Conservation (phyloP, 2,888 invertebrate species). For the Lepeophtheirus nordmannii region DNA sequence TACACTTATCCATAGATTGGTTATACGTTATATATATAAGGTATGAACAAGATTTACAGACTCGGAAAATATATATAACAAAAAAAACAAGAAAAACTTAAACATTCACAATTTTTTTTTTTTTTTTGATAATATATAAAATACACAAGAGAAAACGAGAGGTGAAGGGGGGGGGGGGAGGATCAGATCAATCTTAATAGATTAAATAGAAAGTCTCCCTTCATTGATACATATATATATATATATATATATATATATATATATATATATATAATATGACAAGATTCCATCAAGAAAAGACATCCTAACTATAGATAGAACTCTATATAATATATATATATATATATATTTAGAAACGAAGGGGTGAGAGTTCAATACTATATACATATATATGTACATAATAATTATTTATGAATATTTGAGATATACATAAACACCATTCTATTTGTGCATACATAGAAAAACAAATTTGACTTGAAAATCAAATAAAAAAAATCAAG, state of each 20-base stretch:
- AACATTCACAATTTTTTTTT: neutral
- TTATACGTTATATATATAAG: too few relatives aligned
- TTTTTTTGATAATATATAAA: neutral
- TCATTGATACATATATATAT: neutral
- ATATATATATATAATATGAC: conserved; percentile 12
- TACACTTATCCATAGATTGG: neutral
- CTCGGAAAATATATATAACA: neutral
- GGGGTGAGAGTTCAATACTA: too few relatives aligned
- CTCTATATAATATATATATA: neutral
- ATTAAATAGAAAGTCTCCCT: conserved; percentile 6
- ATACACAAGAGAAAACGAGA: conserved; percentile 16
- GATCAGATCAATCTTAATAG: conserved; percentile 1
- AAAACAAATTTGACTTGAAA: too few relatives aligned
- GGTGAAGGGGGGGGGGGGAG: neutral
- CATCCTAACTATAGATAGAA: neutral
- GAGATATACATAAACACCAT: too few relatives aligned
- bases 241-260: conserved; percentile 12
- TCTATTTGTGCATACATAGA: too few relatives aligned
- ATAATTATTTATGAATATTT: too few relatives aligned
- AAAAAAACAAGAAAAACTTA: neutral
- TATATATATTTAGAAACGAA: neutral
- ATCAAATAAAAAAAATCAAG: too few relatives aligned
- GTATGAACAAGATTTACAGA: too few relatives aligned
- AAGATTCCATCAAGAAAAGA: conserved; percentile 4
- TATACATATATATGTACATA: too few relatives aligned